Base-by-base conservation (phyloP, 2,888 invertebrate genomes). In the Congeria kusceri region DNA sequence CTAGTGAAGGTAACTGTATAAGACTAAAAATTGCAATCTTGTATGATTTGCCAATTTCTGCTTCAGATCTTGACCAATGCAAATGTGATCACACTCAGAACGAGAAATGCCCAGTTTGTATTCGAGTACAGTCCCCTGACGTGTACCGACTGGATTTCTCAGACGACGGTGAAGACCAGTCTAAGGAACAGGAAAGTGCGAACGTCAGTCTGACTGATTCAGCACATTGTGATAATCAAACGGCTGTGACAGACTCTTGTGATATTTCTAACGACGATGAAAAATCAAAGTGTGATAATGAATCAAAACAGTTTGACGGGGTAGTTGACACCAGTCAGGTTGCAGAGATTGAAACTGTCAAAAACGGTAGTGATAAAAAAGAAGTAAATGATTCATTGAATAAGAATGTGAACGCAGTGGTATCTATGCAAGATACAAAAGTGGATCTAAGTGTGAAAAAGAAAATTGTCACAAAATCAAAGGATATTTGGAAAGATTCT, bases 61-160 rank as follows among this genome's bases (percentile, higher is more conserved):
- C 39, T 11, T 39, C 53, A 63, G 77, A 77, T 47, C 46, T 71
- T 56, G 53, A 69, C 28, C 68, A 72, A 1, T 83, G 83, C 72
- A 53, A 65, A 28, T 79, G 83, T 83, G 79, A 83, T 68, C 76
- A 72, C 29, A 67, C 58, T 70, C 47, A 69, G 29, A 76, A 82
- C 73, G 83, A 83, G 28, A 83, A 75, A 27, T 79, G 83, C 47
- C 64, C 73, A 62, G 72, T 77, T 25, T 79, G 83, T 77, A 73
- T 79, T 13, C 73, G 83, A 20, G 83, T 83, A 47, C 83, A 83
- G 56, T 83, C 83, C 44, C 83, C 83, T 25, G 83, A 83, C 20
- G 79, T 83, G 9, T 83, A 83, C 63, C 65, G 83, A 58, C 67
- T 83, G 25, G 83, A 83, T 63, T 83, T 83, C 56, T 77, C 83